Percentiles rank a stretch among this genome's conserved stretches.
These are phyloP conservation scores for Dryoscopus gambensis DNA, from an alignment of 2,113 vertebrate species.

Conservation along the genomic window DNA sequence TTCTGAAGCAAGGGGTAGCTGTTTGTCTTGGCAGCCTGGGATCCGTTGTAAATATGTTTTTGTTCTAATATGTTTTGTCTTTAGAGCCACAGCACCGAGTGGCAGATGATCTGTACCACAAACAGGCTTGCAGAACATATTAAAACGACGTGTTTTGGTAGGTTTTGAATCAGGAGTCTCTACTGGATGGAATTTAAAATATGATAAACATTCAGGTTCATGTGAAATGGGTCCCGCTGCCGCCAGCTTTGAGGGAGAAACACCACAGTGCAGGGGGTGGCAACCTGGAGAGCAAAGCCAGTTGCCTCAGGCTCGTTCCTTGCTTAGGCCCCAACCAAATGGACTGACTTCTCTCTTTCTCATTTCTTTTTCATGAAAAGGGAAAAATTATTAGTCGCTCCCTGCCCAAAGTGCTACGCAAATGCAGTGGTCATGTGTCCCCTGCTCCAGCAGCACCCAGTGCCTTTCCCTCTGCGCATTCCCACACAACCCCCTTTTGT, in stretches of 20 bases:
- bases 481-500: not conserved
- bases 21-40: not conserved
- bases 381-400: not conserved
- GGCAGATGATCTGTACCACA: not conserved
- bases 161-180: not conserved
- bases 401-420: fast-evolving
- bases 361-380: not conserved
- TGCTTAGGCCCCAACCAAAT: not conserved
- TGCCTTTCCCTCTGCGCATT: not conserved
- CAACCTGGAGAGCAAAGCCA: not conserved
- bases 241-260: not conserved
- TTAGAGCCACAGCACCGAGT: not conserved
- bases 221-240: not conserved
- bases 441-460: not conserved
- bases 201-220: not conserved
- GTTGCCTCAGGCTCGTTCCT: not conserved
- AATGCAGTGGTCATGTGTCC: not conserved
- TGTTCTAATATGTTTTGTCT: not conserved
- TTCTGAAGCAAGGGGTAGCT: not conserved
- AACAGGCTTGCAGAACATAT: not conserved
- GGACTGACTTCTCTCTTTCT: not conserved
- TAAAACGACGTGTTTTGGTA: not conserved
- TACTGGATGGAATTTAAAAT: not conserved
- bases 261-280: not conserved
- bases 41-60: not conserved